phyloP scores from a whole-genome alignment of 2,113 vertebrate genomes.

The Laticauda laticaudata region DNA sequence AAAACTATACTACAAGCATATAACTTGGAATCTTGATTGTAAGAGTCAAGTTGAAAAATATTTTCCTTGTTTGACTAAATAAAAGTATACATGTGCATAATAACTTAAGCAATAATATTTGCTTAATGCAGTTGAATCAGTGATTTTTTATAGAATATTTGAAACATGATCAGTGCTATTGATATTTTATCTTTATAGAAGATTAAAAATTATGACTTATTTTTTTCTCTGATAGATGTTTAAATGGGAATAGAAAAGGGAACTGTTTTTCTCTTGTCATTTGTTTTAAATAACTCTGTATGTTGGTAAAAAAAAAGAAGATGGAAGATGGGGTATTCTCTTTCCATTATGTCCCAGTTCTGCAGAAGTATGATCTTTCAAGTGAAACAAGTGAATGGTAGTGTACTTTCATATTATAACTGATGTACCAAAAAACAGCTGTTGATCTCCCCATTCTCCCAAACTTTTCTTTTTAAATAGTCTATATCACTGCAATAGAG shows the following conservation, averaged over 20 bases:
- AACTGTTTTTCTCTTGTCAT: not conserved
- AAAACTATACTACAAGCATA: accelerated
- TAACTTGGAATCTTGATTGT: not conserved
- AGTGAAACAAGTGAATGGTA: not conserved
- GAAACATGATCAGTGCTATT: slow-evolving; percentile 2
- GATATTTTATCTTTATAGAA: not conserved
- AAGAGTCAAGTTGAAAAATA: not conserved
- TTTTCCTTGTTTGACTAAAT: slow-evolving; percentile 1
- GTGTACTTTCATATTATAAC: not conserved
- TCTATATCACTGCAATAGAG: not conserved
- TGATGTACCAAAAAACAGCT: accelerated
- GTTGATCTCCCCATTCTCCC: not conserved
- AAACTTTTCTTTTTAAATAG: slow-evolving; percentile 16
- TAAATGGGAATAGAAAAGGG: not conserved
- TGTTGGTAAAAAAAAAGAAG: too few relatives aligned
- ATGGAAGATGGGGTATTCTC: not conserved
- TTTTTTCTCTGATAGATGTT: not conserved
- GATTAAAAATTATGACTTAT: not conserved
- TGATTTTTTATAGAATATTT: not conserved
- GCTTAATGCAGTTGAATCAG: not conserved
- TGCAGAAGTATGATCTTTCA: not conserved
- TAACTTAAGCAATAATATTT: not conserved
- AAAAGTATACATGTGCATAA: not conserved
- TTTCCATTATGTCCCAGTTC: not conserved
- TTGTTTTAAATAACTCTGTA: not conserved